Base-by-base conservation (phyloP, 2,888 invertebrate genomes). In the Nycteola revayana region DNA sequence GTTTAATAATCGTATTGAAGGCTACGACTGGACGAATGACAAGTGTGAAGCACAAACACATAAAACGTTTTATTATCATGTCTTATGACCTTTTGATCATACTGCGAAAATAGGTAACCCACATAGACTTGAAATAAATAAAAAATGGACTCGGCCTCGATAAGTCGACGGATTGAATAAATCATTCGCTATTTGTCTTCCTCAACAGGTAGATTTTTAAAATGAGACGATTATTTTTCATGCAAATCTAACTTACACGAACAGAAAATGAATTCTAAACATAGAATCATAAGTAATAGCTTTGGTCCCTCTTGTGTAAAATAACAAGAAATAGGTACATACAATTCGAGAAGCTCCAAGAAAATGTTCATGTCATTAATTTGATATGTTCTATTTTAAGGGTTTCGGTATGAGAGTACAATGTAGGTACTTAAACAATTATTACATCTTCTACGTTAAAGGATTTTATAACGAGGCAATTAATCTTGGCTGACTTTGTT, bases 211-310 rank as follows among this genome's bases (percentile, higher is more conserved):
- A 82, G 67, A 78, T 81, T 80, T 77, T 77, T 69, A 63, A 79
- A 84, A 78, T 68, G 48, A 75, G 75, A 70, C 78, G 76, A 81
- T 84, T 83, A 71, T 80, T 79, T 79, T 87, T 80, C 79, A 86
- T 82, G 76, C 75, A 79, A 79, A 85, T 82, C 56, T 70, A 72
- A 72, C 70, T 82, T 82, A 85, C 85, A 84, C 83, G 83, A 74
- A 82, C 75, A 62, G 74, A 79, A 84, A 81, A 77, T 75, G 81
- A 84, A 85, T 86, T 69, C 68, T 81, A 77, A 85, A 71, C 72
- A 69, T 57, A 59, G 69, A 58, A 44, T 80, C 78, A 85, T 86
- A 82, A 82, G 86, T 84, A 86, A 78, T 68, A 64, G 61, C 71
- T 51, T 48, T 61, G 57, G 63, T 49, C 53, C 49, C 56, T 52